Percentiles rank a stretch among this genome's conserved stretches.
Conservation (phyloP, 2,888 invertebrate genomes). For the Craniophora ligustri region DNA sequence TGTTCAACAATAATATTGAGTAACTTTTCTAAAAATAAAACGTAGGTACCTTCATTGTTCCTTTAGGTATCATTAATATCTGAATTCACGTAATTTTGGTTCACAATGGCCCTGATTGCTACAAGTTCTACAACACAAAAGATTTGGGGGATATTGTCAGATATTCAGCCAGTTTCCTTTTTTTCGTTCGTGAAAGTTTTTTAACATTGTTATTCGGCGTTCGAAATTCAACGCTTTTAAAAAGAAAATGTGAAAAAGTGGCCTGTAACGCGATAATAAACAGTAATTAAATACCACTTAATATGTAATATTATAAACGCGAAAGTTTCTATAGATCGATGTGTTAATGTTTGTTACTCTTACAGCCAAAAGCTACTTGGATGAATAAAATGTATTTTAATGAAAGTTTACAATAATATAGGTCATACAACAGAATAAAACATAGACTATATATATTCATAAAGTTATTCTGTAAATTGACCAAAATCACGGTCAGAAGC, state of each 20-base stretch:
- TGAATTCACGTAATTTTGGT: conserved; percentile 29
- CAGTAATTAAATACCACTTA: too few species aligned
- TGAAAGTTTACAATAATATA: too few species aligned
- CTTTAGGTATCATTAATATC: conserved; percentile 22
- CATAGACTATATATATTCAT: too few species aligned
- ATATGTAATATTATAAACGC: too few species aligned
- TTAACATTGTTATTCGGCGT: conserved; percentile 2
- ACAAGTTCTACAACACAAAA: too few species aligned
- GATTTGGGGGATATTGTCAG: conserved; percentile 3
- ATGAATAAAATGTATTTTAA: too few species aligned
- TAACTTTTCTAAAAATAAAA: neutral
- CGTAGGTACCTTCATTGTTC: conserved; percentile 11
- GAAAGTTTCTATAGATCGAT: too few species aligned
- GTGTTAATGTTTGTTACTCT: too few species aligned
- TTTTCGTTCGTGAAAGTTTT: conserved; percentile 11
- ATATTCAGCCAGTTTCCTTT: conserved; percentile 15
- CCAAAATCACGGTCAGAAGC: too few species aligned
- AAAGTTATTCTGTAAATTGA: too few species aligned
- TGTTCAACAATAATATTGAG: neutral
- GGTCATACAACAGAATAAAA: too few species aligned
- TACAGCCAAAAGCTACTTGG: too few species aligned
- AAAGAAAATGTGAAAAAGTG: conserved; percentile 2
- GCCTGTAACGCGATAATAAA: neutral
- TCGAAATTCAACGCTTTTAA: conserved; percentile 2
- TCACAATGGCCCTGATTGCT: conserved; percentile 41